These are phyloP conservation scores for Candidula unifasciata DNA, from an alignment of 2,888 invertebrate species.

Conservation along the genomic window DNA sequence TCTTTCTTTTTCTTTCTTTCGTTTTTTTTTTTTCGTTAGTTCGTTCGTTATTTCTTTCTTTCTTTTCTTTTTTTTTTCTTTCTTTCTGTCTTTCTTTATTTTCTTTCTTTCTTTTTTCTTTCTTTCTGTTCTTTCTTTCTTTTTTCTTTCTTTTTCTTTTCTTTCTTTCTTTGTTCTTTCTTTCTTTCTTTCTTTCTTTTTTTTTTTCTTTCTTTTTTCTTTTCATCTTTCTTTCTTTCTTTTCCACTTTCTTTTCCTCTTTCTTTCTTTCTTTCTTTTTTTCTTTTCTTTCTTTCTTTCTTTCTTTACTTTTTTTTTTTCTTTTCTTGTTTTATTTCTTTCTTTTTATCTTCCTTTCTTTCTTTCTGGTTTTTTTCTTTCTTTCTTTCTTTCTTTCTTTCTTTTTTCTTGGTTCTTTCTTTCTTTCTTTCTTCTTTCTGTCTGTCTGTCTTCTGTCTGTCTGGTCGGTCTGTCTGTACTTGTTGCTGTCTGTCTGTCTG, in stretches of 20 bases:
- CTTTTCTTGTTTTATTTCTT: neutral
- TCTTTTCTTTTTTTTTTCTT: too few relatives aligned
- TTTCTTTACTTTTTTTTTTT: neutral
- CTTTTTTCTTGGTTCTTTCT: neutral
- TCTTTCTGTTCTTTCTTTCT: neutral
- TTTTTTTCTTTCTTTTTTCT: neutral
- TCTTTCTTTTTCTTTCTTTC: too few relatives aligned
- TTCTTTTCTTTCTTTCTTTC: neutral
- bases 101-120: neutral
- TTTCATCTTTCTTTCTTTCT: neutral
- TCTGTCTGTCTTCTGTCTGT: neutral
- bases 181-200: neutral
- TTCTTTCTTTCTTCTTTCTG: neutral
- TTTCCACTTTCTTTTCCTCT: neutral
- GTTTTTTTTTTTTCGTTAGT: too few relatives aligned
- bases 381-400: neutral
- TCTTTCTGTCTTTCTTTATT: too few relatives aligned
- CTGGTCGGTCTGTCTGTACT: too few relatives aligned
- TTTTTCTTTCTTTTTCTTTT: neutral
- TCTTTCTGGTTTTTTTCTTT: neutral
- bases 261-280: neutral
- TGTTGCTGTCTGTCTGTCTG: too few relatives aligned
- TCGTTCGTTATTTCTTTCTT: too few relatives aligned
- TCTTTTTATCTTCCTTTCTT: neutral
- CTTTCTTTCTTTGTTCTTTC: neutral